Base-by-base conservation (phyloP, 1,140 invertebrate genomes). In the Zaprionus vittiger region DNA sequence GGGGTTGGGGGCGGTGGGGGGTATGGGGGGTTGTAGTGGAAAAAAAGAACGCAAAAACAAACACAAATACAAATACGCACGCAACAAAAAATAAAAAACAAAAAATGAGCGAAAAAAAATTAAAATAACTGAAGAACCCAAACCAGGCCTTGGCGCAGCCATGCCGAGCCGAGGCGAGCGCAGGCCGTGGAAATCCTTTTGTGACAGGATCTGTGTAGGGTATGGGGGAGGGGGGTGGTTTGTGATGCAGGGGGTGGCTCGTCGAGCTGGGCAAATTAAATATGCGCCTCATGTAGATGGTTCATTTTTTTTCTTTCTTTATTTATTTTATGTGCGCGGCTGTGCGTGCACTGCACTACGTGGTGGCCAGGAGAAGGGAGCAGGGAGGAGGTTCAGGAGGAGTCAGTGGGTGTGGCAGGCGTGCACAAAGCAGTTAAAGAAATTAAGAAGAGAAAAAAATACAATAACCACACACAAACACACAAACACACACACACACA, bases 301-400 rank as follows among this genome's bases (percentile, higher is more conserved):
- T 57, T 68, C 56, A 3, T 55, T 44, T 55, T 44, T 44, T 44
- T 70, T 73, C 57, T 63, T 74, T 84, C 81, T 86, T 86, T 85
- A 86, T 85, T 82, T 85, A 86, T 85, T 85, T 86, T 85, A 82
- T 85, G 83, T 77, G 82, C 71, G 75, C 82, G 82, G 72, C 82
- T 85, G 79, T 85, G 83, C 83, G 83, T 85, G 82, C 78, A 84
- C 66, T 81, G 78, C 79, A 67, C 68, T 65, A 68, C 61, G 64
- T 15, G 6, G 38, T n/a, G 15, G 38, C 15, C 5, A 7, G 38
- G 5, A n/a, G 38, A 41, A 41, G 17, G 41, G 41, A n/a, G n/a
- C 2, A 17, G 12, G 4, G 38, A 31, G n/a, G 5, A 6, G 15
- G 12, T 5, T 4, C 38, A 41, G 38, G 2, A 31, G 38, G 5